Base-by-base conservation (phyloP, 2,113 vertebrate genomes). In the Carettochelys insculpta region DNA sequence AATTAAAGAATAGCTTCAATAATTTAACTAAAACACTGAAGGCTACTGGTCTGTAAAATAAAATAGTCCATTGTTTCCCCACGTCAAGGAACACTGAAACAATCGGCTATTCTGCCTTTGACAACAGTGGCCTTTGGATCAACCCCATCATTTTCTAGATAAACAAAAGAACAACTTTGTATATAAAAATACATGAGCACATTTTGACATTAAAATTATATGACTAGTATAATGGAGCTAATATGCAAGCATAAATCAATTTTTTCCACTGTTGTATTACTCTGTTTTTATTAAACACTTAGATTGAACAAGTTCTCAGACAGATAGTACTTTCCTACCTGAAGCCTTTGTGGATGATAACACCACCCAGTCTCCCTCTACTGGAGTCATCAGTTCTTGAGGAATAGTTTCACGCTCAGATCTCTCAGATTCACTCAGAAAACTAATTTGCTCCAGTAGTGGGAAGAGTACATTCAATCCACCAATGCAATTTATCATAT, bases 401-500 rank as follows among this genome's bases (percentile, higher is more conserved):
- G 98, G 97, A 79, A 98, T 94, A 89, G 94, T 95, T 85, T 98
- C 98, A 45, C 97, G 97, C n/a, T 97, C 97, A 22, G 95, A 83
- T 90, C 97, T 98, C n/a, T 98, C 98, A 56, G 97, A 95, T 11
- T 96, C 97, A 84, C 97, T 98, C 88, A 98, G 92, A 88, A 97
- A 94, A 87, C 97, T 97, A 93, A 99, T 96, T 98, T 99, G 99
- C 95, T 99, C 99, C 98, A 99, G 95, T 20, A 99, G 56, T 1
- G 99, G 99, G 90, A 99, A 98, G 13, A 99, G 97, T 77, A 99
- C 98, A 58, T 98, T 98, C 54, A 99, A 84, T 43, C 99, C 99
- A 77, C 99, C 99, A 65, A 99, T 98, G 76, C 99, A 99, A 95
- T 99, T 99, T 95, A 99, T 99, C 97, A 99, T 98, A 92, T 99